A percentile compares a stretch with the other conserved stretches of the same genome.
These are phyloP conservation scores for Stictocephala bisonia DNA, from an alignment of 2,888 invertebrate genomes.

Conservation along the genomic window DNA sequence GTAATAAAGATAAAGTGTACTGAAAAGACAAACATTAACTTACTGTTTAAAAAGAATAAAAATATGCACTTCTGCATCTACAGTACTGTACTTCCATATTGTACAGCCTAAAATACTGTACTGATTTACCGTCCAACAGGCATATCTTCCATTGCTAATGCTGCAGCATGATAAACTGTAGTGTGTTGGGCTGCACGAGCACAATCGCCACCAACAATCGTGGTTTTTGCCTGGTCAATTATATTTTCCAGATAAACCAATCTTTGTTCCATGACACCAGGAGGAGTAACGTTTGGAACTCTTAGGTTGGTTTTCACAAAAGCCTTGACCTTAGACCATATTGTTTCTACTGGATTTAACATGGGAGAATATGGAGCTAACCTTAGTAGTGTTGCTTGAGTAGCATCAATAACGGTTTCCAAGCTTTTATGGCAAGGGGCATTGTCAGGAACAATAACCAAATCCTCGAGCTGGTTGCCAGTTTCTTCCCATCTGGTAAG, in stretches of 20 bases:
- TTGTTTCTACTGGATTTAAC: slow-evolving; percentile 32
- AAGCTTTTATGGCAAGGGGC: slow-evolving; percentile 7
- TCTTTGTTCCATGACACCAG: too few species aligned
- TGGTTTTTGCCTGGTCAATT: slow-evolving; percentile 51
- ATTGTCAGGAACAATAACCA: slow-evolving; percentile 18
- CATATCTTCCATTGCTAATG: slow-evolving; percentile 51
- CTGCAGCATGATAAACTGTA: slow-evolving; percentile 49
- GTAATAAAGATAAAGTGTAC: background rate
- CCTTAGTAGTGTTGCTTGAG: slow-evolving; percentile 47
- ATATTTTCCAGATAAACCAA: slow-evolving; percentile 49
- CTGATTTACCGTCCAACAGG: slow-evolving; percentile 44
- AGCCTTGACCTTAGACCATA: slow-evolving; percentile 48
- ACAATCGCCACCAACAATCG: slow-evolving; percentile 55
- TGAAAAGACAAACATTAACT: background rate
- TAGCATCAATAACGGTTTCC: slow-evolving; percentile 1
- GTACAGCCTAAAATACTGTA: background rate
- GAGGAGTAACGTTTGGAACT: slow-evolving; percentile 20
- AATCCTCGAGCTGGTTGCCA: slow-evolving; percentile 17
- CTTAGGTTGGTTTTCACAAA: slow-evolving; percentile 25
- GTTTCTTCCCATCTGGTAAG: slow-evolving; percentile 18
- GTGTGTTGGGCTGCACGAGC: slow-evolving; percentile 52
- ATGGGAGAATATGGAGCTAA: slow-evolving; percentile 50
- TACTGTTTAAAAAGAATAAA: background rate
- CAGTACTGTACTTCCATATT: background rate
- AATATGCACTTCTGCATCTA: background rate